phyloP scores from a whole-genome alignment of 2,797 vertebrate species.

The Zalophus californianus region DNA sequence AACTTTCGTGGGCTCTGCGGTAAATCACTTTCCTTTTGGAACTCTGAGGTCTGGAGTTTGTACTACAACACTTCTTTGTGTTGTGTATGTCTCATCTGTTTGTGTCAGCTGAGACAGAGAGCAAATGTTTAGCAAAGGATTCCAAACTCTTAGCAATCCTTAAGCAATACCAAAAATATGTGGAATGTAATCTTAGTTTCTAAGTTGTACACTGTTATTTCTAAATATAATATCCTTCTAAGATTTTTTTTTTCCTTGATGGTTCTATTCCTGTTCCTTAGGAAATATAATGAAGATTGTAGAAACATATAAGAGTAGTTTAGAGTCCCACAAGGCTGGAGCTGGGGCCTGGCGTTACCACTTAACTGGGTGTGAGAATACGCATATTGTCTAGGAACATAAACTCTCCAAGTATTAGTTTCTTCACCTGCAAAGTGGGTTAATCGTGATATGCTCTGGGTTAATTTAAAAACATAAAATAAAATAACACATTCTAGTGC shows the following conservation, averaged over 20 bases:
- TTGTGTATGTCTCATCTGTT: conserved; percentile 67
- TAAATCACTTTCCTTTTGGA: conserved; percentile 55
- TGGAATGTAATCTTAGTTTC: conserved; percentile 80
- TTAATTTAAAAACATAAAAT: not conserved
- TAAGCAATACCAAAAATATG: conserved; percentile 81
- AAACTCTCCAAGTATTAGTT: not conserved
- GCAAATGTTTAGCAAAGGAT: conserved; percentile 77
- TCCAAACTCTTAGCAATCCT: conserved; percentile 76
- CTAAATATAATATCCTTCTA: conserved; percentile 75
- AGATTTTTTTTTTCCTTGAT: conserved; percentile 34
- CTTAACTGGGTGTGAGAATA: no score
- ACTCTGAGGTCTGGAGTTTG: conserved; percentile 45
- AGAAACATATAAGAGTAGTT: not conserved
- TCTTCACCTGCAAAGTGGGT: not conserved
- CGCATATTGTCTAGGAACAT: not conserved
- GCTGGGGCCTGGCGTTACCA: not conserved
- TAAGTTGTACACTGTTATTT: conserved; percentile 72
- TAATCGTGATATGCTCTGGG: not conserved
- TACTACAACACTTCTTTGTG: conserved; percentile 41
- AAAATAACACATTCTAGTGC: not conserved
- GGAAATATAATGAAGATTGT: not conserved
- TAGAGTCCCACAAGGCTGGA: not conserved
- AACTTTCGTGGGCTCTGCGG: not conserved
- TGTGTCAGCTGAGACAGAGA: conserved; percentile 74
- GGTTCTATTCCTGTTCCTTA: conserved; percentile 5